Evolutionary conservation across 2,113 vertebrate genomes (phyloP).

Genomic region (Dolichallabes microphthalmus): DNA sequence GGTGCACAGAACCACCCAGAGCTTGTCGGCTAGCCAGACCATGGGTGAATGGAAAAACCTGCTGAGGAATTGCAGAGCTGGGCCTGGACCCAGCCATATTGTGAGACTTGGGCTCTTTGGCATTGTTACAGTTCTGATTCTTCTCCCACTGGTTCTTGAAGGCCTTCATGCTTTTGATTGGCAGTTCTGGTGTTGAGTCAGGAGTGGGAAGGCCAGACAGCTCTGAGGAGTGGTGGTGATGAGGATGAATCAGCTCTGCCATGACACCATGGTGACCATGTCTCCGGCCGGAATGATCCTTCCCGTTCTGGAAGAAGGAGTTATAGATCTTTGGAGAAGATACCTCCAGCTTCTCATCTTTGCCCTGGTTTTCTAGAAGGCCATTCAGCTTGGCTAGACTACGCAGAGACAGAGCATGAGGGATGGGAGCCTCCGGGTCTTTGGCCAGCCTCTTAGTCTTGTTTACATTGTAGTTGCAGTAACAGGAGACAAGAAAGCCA

Average conservation of each 20-base stretch:
- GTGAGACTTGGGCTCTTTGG: conserved; percentile 71
- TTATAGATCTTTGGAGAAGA: conserved; percentile 80
- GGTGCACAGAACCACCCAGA: conserved; percentile 61
- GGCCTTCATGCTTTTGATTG: conserved; percentile 82
- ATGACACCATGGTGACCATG: conserved; percentile 67
- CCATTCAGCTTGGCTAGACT: conserved; percentile 85
- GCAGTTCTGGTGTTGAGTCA: conserved; percentile 86
- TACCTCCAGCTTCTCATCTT: conserved; percentile 77
- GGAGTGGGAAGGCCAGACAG: conserved; percentile 86
- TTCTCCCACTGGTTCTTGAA: conserved; percentile 85
- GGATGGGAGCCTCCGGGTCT: conserved; percentile 80
- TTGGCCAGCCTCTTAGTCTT: conserved; percentile 75
- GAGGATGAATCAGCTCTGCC: conserved; percentile 71
- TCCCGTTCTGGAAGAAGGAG: conserved; percentile 77
- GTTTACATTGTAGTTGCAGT: conserved; percentile 79
- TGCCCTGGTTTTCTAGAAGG: conserved; percentile 76
- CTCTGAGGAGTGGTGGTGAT: conserved; percentile 78
- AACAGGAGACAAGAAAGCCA: conserved; percentile 85
- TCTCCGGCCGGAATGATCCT: conserved; percentile 70
- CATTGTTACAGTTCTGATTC: conserved; percentile 88
- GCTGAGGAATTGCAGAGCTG: conserved; percentile 68
- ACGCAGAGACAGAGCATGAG: conserved; percentile 83
- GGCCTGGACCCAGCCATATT: conserved; percentile 66
- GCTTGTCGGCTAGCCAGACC: conserved; percentile 69
- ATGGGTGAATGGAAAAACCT: conserved; percentile 74